Evolutionary conservation across 2,888 invertebrate genomes (phyloP), one percentile per base, ranked within the genome.

Genomic region (Apoderus coryli): DNA sequence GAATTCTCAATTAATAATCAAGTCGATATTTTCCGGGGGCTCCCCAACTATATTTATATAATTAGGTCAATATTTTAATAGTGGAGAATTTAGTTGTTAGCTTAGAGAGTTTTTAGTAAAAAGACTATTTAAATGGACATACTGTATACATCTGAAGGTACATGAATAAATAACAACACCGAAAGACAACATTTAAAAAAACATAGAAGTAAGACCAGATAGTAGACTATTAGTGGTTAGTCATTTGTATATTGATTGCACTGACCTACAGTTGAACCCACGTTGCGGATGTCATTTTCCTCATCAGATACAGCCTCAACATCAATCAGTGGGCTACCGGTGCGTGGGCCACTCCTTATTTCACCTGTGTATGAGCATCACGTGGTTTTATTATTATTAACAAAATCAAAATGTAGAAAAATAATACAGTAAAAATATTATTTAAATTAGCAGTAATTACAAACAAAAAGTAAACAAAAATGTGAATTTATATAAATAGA

Each of bases 301-400:
- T 66, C 64, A 53, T 69, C 69, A 43, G 70, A 70, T 44, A 71
- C 65, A 48, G 67, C 67, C 59, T 72, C 72, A 54, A 72, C 72
- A 60, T 72, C 72, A 53, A 72, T 69, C 59, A 72, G 65, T 50
- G 74, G 72, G 60, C 71, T 71, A 54, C 58, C 57, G 53, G 62
- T 66, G 51, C 63, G 63, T 56, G 60, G 67, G 43, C 52, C 55
- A 56, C 61, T 64, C 54, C 67, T 66, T 62, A 69, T 68, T 63
- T 72, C 71, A 71, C 72, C 73, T 72, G 60, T 19, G 6, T 7
- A n/a, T n/a, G n/a, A n/a, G n/a, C n/a, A n/a, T n/a, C n/a, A n/a
- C n/a, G n/a, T n/a, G n/a, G n/a, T n/a, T n/a, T n/a, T n/a, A 19
- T 19, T 19, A 19, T 6, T 19, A 19, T 7, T 19, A 19, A 7